Evolutionary conservation across 2,113 vertebrate species (phyloP), one percentile per base, ranked within the genome.

Genomic region (Callionymus lyra): DNA sequence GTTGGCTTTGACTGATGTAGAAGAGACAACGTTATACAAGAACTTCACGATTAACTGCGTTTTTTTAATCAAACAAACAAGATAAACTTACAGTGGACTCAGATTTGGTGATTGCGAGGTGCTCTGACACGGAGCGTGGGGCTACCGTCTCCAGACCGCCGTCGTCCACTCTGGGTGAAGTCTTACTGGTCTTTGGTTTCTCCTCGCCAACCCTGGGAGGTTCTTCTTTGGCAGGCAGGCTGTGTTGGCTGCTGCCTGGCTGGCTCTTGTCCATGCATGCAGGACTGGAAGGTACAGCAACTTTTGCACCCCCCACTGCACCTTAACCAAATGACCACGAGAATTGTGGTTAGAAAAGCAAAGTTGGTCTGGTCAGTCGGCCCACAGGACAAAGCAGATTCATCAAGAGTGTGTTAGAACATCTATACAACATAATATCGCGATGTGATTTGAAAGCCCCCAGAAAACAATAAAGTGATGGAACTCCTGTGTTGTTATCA

Each of bases 261-360:
- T 91, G 89, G 44, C 83, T 82, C 60, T 93, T 88, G 44, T 97
- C 94, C 67, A 95, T 80, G 63, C 92, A 88, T 34, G 89, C 82
- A 70, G 93, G 91, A 66, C 89, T 86, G 71, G 93, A 91, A 76
- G 93, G 85, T 86, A 97, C 86, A 60, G 93, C 95, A 18, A 99
- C 94, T 78, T 98, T 99, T 79, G 95, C 95, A 69, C 95, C 95
- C 87, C 94, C 92, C 94, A 99, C 95, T 99, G 95, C 95, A 98
- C 95, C 95, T 99, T 99, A 88, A 97, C 95, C 87, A 97, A 83
- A 86, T 88, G 87, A 90, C 69, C 83, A 82, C 68, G 59, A 51
- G 68, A 87, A 86, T 87, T 92, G 88, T 88, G 91, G 87, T 96
- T 88, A 96, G 90, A 88, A 89, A 79, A 80, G 32, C 48, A 40